Evolutionary conservation across 2,888 invertebrate genomes (phyloP).

Genomic region (Dichetophora obliterata): DNA sequence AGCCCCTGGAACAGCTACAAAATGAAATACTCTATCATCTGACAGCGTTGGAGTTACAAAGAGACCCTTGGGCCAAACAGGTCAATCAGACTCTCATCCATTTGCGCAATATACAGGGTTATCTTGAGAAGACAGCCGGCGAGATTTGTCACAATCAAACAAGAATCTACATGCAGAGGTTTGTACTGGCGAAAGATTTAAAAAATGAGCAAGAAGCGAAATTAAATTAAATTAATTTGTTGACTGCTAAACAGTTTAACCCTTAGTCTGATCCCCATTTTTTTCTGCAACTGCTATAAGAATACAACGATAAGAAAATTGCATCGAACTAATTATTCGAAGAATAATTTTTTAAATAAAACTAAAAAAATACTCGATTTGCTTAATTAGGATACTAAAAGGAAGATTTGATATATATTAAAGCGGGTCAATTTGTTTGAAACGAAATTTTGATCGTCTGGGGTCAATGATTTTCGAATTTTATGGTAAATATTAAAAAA

Average conservation of each 20-base stretch:
- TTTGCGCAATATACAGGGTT: constrained; percentile 82
- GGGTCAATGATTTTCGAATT: no score
- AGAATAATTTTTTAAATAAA: no score
- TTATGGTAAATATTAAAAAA: no score
- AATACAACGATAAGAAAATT: no score
- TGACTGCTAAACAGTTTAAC: not conserved
- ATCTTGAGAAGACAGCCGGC: constrained; percentile 80
- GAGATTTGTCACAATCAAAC: constrained; percentile 79
- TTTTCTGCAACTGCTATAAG: no score
- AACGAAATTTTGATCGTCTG: no score
- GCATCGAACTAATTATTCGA: no score
- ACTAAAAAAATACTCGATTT: no score
- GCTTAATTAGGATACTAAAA: no score
- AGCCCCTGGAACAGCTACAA: constrained; percentile 78
- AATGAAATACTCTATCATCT: constrained; percentile 82
- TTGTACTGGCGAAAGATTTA: not conserved
- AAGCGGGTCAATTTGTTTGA: no score
- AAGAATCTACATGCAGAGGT: constrained; percentile 65
- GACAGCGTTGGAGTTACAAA: constrained; percentile 80
- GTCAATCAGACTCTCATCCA: constrained; percentile 80
- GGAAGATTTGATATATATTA: no score
- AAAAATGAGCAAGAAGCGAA: not conserved
- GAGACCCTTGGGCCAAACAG: constrained; percentile 79
- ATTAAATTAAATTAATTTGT: not conserved
- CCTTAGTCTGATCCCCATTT: no score